A percentile compares a stretch with the other conserved stretches of the same genome.
Conservation (phyloP, 1,140 invertebrate genomes). For the Andrena cerasifolii region DNA sequence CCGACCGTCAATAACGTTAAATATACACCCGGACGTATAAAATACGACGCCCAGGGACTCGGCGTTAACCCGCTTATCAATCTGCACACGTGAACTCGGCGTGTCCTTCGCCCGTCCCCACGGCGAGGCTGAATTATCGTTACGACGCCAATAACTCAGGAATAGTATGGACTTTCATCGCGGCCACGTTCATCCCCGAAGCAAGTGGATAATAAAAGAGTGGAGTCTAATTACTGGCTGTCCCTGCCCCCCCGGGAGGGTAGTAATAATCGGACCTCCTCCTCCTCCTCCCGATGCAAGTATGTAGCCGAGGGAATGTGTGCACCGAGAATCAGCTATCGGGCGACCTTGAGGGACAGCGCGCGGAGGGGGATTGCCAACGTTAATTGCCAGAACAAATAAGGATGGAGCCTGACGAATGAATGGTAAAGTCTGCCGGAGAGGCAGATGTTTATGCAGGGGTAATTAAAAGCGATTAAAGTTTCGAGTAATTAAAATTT, state of each 20-base stretch:
- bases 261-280: constrained; percentile 11
- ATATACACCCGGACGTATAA: background rate
- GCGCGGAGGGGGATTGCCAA: background rate
- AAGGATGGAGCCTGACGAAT: background rate
- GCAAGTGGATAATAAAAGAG: constrained; percentile 42
- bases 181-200: constrained; percentile 14
- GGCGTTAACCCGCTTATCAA: constrained; percentile 31
- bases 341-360: background rate
- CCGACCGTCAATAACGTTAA: constrained; percentile 14
- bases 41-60: background rate
- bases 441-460: no score
- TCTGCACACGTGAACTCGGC: background rate
- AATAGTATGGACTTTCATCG: constrained; percentile 34
- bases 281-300: background rate
- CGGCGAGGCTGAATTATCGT: constrained; percentile 40
- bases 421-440: no score
- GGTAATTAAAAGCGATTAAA: no score
- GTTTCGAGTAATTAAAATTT: no score
- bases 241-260: background rate
- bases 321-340: background rate
- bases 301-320: background rate
- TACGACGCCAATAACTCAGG: constrained; percentile 18
- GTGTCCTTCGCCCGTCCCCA: background rate
- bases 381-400: background rate
- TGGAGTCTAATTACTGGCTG: constrained; percentile 41